phyloP scores from a whole-genome alignment of 2,888 invertebrate species.

The Torymus tubicola region DNA sequence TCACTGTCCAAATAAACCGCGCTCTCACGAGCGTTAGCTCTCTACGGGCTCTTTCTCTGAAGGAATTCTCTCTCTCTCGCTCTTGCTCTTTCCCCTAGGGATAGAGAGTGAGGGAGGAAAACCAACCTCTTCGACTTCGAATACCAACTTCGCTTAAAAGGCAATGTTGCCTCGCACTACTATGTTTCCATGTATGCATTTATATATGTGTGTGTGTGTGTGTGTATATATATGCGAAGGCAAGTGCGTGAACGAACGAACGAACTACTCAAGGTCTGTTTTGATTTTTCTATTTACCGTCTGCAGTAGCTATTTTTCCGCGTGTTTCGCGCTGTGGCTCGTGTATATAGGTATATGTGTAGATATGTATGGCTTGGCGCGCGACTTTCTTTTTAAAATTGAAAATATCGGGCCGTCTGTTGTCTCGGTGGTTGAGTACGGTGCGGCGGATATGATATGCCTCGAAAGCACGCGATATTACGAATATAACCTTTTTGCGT shows the following conservation, averaged over 20 bases:
- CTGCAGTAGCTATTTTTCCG: not conserved
- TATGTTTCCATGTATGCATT: not conserved
- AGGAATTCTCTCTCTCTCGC: conserved; percentile 35
- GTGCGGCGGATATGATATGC: no score
- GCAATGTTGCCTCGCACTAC: conserved; percentile 31
- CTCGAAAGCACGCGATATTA: conserved; percentile 31
- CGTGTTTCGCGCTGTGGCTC: not conserved
- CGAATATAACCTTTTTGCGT: conserved; percentile 35
- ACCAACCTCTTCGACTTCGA: conserved; percentile 59
- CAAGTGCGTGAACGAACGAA: no score
- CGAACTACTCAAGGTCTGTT: conserved; percentile 28
- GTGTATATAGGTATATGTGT: not conserved
- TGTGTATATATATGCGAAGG: no score
- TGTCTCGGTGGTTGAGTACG: no score
- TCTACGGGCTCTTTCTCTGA: conserved; percentile 64
- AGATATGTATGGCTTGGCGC: not conserved
- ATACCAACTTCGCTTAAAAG: conserved; percentile 65
- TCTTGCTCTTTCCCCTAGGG: conserved; percentile 47
- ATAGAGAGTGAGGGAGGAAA: conserved; percentile 19
- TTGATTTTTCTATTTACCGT: conserved; percentile 38
- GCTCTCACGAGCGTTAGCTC: conserved; percentile 32
- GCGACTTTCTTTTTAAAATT: conserved; percentile 25
- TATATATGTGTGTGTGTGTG: not conserved
- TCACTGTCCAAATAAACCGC: conserved; percentile 68
- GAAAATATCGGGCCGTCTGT: conserved; percentile 22